phyloP scores from a whole-genome alignment of 2,113 vertebrate species.

The Eubucco bourcierii region DNA sequence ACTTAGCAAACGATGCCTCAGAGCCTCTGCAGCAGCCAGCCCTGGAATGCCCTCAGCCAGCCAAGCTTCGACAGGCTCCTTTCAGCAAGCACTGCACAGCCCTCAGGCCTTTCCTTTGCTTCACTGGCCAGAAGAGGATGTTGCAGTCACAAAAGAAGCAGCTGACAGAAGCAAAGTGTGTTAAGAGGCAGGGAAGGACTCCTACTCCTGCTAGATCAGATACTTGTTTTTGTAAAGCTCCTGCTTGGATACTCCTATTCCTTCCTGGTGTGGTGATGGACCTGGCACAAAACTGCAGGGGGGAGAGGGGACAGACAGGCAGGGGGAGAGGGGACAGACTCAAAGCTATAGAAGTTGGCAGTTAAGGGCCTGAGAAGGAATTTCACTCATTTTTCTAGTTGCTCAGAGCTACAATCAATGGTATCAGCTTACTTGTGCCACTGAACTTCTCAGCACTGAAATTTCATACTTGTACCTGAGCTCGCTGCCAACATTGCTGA shows the following conservation, averaged over 20 bases:
- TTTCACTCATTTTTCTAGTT: background rate
- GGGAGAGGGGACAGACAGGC: background rate
- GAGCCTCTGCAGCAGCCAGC: background rate
- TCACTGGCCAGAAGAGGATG: background rate
- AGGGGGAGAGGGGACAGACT: background rate
- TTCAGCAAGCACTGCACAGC: background rate
- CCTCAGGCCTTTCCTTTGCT: background rate
- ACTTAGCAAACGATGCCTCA: background rate
- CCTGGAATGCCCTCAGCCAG: background rate
- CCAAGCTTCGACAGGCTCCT: background rate
- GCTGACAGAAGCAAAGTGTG: background rate
- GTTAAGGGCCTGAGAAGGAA: background rate
- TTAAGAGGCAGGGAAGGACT: background rate
- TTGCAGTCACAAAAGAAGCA: background rate
- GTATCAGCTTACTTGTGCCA: background rate
- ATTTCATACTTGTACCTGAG: background rate
- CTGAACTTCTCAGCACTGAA: background rate
- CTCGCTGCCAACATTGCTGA: background rate
- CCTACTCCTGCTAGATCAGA: background rate
- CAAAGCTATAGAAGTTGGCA: background rate
- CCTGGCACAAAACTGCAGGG: background rate
- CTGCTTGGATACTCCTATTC: background rate
- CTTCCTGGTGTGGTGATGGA: accelerated
- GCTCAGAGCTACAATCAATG: background rate
- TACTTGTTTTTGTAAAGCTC: background rate